Evolutionary conservation across 1,140 invertebrate species (phyloP), one percentile per base, ranked within the genome.

Genomic region (Limonius californicus): DNA sequence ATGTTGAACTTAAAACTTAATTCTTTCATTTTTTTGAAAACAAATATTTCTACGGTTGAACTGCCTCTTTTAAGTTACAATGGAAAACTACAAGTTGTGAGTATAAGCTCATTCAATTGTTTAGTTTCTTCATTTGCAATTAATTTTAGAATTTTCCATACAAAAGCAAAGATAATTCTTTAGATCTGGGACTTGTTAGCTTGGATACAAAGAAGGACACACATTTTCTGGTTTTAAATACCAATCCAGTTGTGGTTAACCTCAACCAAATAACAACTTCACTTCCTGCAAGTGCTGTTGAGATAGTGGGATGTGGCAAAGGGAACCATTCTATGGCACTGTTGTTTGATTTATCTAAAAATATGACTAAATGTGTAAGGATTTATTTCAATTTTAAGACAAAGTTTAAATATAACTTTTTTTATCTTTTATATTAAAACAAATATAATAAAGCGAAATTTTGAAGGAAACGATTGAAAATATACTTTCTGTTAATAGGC

Each of bases 171-270:
- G 79, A 76, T 55, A 80, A 86, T 71, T 81, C 83, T 55, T 79
- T 92, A 67, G 87, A 91, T 77, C 87, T 92, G 75, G 90, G 90
- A 11, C 83, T 87, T 9, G 79, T 92, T n/a, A 85, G 88, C 32
- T 84, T 86, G 59, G 83, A 84, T 7, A 85, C 86, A 32, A 81
- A 82, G 55, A 84, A 86, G 63, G 83, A 86, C 65, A 82, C 87
- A 27, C 82, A 85, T 65, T 89, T 91, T 77, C 85, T 86, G 20
- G 69, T 92, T n/a, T 78, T 86, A 60, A 92, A 92, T 77, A 81
- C 86, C 64, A 92, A 91, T 76, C 90, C 89, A 14, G 84, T 91
- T 16, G 82, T 84, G 70, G 82, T 91, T 62, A 81, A 83, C 62
- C 73, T 91, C 16, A 82, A 82, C 65, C 82, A 84, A 15, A 87